A percentile compares a stretch with the other conserved stretches of the same genome.
phyloP scores from a whole-genome alignment of 2,888 invertebrate species.

The Scaeva pyrastri region DNA sequence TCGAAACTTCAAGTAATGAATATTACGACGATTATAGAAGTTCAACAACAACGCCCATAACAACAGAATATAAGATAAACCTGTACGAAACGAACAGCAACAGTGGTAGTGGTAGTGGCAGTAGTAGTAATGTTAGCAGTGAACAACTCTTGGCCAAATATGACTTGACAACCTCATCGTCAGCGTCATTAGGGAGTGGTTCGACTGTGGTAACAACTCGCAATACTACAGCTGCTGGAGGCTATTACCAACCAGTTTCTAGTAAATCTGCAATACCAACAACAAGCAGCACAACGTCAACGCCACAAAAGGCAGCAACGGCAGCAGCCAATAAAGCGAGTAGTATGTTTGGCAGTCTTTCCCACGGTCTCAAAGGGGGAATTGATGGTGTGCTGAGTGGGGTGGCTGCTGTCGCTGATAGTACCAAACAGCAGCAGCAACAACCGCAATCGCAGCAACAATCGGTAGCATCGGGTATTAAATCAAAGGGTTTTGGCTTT shows the following conservation, averaged over 20 bases:
- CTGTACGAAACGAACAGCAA: slow-evolving; percentile 70
- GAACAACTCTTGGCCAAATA: slow-evolving; percentile 52
- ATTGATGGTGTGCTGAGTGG: slow-evolving; percentile 81
- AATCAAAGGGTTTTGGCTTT: slow-evolving; percentile 79
- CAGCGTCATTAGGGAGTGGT: slow-evolving; percentile 60
- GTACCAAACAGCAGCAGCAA: slow-evolving; percentile 59
- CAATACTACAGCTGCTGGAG: slow-evolving; percentile 51
- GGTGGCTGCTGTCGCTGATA: slow-evolving; percentile 76
- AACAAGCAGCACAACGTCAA: slow-evolving; percentile 58
- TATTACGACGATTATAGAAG: slow-evolving; percentile 61
- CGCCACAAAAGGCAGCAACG: slow-evolving; percentile 81
- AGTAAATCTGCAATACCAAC: slow-evolving; percentile 53
- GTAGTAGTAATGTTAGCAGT: slow-evolving; percentile 52
- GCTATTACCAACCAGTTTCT: slow-evolving; percentile 77
- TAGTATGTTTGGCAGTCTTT: slow-evolving; percentile 80
- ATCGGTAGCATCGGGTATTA: slow-evolving; percentile 72
- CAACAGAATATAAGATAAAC: slow-evolving; percentile 62
- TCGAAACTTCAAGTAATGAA: slow-evolving; percentile 54
- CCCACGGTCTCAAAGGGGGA: slow-evolving; percentile 81
- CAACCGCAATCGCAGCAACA: slow-evolving; percentile 59
- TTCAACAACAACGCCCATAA: slow-evolving; percentile 55
- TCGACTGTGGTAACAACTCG: slow-evolving; percentile 57
- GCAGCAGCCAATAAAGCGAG: slow-evolving; percentile 82
- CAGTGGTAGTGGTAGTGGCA: slow-evolving; percentile 69
- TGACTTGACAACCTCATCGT: slow-evolving; percentile 75